Percentiles rank a stretch among this genome's conserved stretches.
Evolutionary conservation across 2,888 invertebrate species (phyloP).

Genomic region (Heliconius ethilla): DNA sequence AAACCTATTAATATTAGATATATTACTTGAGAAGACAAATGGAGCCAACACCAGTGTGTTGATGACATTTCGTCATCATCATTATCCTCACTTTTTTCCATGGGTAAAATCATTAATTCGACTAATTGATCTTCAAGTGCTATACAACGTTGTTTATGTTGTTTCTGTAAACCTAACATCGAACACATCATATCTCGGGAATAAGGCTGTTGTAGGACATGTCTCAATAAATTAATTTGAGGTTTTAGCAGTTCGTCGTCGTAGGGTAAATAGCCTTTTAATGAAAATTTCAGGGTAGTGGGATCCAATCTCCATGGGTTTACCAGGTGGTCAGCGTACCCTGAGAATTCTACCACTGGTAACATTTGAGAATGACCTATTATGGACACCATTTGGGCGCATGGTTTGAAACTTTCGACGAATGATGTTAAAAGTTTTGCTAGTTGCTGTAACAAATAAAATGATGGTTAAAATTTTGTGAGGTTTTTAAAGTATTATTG

Average conservation of each 20-base stretch:
- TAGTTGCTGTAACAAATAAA: constrained; percentile 84
- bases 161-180: constrained; percentile 96
- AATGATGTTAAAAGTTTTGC: constrained; percentile 92
- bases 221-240: constrained; percentile 92
- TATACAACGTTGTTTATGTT: constrained; percentile 93
- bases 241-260: constrained; percentile 93
- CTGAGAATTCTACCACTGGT: constrained; percentile 96
- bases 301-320: constrained; percentile 97
- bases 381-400: constrained; percentile 98
- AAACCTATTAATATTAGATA: constrained; percentile 97
- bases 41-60: constrained; percentile 94
- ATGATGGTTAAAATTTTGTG: neutral
- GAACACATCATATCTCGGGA: constrained; percentile 97
- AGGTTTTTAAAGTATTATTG: too few species aligned
- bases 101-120: constrained; percentile 93
- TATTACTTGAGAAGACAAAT: constrained; percentile 95
- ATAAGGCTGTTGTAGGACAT: constrained; percentile 96
- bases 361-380: constrained; percentile 94
- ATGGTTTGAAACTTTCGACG: constrained; percentile 95
- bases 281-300: constrained; percentile 84
- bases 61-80: constrained; percentile 83
- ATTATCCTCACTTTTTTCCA: constrained; percentile 92
- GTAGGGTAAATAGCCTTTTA: constrained; percentile 91
- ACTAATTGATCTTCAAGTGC: constrained; percentile 96
- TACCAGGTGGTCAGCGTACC: constrained; percentile 93